These are phyloP conservation scores for Xenus cinereus DNA, from an alignment of 2,113 vertebrate species.

Conservation along the genomic window DNA sequence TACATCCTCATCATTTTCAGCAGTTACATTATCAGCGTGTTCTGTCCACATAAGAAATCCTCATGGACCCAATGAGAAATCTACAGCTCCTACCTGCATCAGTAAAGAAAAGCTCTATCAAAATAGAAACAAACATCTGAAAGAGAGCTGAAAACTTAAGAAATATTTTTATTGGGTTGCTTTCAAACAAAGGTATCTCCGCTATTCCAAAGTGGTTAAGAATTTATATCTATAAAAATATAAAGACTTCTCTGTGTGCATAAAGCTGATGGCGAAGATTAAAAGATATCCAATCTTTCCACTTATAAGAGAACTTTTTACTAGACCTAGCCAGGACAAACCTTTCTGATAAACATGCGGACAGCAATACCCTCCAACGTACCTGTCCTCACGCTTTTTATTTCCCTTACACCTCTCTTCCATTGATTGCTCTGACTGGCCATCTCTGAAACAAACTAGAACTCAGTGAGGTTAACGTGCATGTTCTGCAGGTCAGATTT, in stretches of 20 bases:
- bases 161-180: background rate
- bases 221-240: background rate
- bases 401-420: background rate
- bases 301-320: background rate
- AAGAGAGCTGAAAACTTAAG: background rate
- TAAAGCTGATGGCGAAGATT: background rate
- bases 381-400: background rate
- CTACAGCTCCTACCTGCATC: background rate
- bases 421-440: too few species aligned
- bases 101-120: background rate
- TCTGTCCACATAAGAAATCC: background rate
- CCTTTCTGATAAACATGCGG: background rate
- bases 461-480: background rate
- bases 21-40: background rate
- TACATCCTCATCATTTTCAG: background rate
- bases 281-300: background rate
- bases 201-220: background rate
- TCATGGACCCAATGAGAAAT: background rate
- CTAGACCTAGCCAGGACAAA: background rate
- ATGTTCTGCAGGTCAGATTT: background rate
- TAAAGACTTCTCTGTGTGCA: background rate
- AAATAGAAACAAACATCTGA: background rate
- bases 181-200: background rate
- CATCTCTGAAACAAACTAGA: background rate
- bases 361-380: rapidly evolving